These are phyloP conservation scores for Epinephelus fuscoguttatus DNA, from an alignment of 2,113 vertebrate species.

Conservation along the genomic window DNA sequence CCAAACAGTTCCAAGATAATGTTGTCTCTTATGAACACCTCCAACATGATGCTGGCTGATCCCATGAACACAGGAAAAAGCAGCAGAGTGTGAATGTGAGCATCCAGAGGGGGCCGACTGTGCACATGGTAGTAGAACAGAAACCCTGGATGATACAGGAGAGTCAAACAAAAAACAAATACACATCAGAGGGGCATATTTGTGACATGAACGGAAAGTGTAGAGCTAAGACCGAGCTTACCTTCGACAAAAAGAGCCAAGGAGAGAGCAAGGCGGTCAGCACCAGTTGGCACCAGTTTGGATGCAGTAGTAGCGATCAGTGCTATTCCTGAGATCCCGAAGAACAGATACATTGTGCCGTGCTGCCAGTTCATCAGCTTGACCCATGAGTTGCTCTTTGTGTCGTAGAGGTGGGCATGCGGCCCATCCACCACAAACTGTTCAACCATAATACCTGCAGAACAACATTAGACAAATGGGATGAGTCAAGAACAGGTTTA, in stretches of 20 bases:
- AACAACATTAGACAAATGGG: neutral
- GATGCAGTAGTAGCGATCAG: constrained; percentile 81
- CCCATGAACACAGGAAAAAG: constrained; percentile 86
- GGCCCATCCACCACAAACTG: constrained; percentile 96
- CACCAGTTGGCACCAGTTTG: constrained; percentile 79
- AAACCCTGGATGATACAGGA: constrained; percentile 72
- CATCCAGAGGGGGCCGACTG: constrained; percentile 87
- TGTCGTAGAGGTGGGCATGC: constrained; percentile 87
- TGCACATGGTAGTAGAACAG: constrained; percentile 94
- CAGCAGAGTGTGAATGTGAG: constrained; percentile 93
- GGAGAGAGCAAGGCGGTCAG: constrained; percentile 88
- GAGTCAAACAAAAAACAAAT: neutral
- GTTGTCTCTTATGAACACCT: constrained; percentile 88
- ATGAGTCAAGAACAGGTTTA: neutral
- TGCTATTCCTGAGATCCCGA: constrained; percentile 85
- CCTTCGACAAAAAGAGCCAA: constrained; percentile 92
- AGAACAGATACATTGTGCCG: constrained; percentile 98
- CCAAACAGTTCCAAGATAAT: constrained; percentile 89
- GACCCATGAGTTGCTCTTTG: constrained; percentile 82
- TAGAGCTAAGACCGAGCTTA: constrained; percentile 46
- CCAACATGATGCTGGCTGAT: constrained; percentile 80
- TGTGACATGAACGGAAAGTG: neutral
- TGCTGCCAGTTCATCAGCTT: constrained; percentile 99
- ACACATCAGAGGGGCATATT: neutral
- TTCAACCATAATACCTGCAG: constrained; percentile 92